Conservation (phyloP, 2,888 invertebrate genomes). For the Acleris cristana region DNA sequence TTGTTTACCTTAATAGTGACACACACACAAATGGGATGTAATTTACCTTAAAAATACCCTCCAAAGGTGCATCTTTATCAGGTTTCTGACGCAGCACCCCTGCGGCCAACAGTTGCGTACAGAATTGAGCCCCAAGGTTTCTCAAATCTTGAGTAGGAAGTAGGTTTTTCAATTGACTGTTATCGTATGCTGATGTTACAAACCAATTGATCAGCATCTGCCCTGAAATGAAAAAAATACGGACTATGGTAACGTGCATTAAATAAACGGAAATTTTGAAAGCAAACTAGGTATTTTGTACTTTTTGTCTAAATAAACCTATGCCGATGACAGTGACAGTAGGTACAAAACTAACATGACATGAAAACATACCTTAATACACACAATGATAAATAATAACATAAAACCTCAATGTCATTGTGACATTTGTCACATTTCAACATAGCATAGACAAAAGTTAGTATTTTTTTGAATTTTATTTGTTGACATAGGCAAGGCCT, state of each 20-base stretch:
- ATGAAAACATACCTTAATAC: background rate
- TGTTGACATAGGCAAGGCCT: too few species aligned
- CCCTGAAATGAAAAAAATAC: constrained; percentile 83
- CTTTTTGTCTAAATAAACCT: background rate
- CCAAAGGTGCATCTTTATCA: constrained; percentile 87
- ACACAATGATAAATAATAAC: background rate
- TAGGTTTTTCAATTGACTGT: constrained; percentile 85
- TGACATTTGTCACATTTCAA: too few species aligned
- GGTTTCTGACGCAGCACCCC: constrained; percentile 92
- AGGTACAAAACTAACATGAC: background rate
- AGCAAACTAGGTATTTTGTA: background rate
- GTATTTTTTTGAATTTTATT: too few species aligned
- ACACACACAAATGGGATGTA: background rate
- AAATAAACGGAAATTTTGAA: constrained; percentile 30
- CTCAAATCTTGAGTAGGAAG: constrained; percentile 89
- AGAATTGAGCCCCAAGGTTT: constrained; percentile 91
- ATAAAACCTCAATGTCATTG: too few species aligned
- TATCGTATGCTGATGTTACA: constrained; percentile 89
- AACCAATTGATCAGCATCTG: constrained; percentile 97
- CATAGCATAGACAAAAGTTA: too few species aligned
- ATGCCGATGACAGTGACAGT: background rate
- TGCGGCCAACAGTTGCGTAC: constrained; percentile 93
- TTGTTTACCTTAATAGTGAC: background rate
- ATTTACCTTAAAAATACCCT: constrained; percentile 88
- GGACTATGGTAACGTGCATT: constrained; percentile 40